Base-by-base conservation (phyloP, 2,888 invertebrate species). In the Acleris literana region DNA sequence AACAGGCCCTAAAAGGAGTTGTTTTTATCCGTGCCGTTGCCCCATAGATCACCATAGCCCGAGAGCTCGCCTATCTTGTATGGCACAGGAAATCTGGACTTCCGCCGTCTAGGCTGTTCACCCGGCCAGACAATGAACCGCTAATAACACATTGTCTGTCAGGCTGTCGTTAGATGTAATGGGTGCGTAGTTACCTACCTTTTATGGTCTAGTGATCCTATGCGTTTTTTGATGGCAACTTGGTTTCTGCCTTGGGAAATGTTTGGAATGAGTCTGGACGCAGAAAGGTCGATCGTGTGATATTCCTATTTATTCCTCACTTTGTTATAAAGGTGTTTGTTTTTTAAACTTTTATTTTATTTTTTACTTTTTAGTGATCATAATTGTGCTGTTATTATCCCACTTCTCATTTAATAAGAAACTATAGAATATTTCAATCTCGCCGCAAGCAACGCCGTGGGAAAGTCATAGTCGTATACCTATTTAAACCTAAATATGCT, bases 41-140 rank as follows among this genome's bases (percentile, higher is more conserved):
- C 85, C 78, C 76, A 63, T 63, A 70, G 69, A 79, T 76, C 76
- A 71, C 33, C 33, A 51, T 22, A 22, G 61, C 46, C 7, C 39
- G 39, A 39, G 39, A 39, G 39, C 46, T 46, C 73, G 72, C 72
- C 69, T 61, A 72, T 69, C 78, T 72, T 74, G 74, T 83, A 83
- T 76, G 83, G 78, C 76, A 82, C 91, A 87, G 92, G 92, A 92
- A 87, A 90, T 88, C 90, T 87, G 75, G 76, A 86, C 91, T 88
- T 91, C 92, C 92, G 90, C 68, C 83, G 87, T 85, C 88, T 91
- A 90, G 88, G 86, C 88, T 88, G 82, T 90, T 89, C 83, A 87
- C 85, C 86, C 79, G 85, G 80, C 87, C 85, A 87, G 84, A 89
- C 87, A 82, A 86, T 88, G 84, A 84, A 80, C 83, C 76, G 79